These are phyloP conservation scores for Mellilla xanthometata DNA, from an alignment of 2,888 invertebrate species.

Conservation along the genomic window DNA sequence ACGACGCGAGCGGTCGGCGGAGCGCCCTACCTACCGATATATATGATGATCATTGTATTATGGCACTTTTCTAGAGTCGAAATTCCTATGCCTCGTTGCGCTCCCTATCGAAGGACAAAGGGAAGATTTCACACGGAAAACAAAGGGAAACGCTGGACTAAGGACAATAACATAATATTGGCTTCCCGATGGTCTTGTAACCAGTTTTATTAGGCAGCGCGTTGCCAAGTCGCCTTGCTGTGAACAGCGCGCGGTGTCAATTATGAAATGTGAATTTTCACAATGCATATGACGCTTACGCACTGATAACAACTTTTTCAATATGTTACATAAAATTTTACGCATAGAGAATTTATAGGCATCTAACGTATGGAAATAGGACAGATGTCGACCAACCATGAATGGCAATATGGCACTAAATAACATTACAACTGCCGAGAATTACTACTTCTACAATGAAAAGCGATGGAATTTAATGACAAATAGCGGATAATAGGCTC, in stretches of 20 bases:
- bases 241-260: conserved; percentile 60
- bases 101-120: conserved; percentile 76
- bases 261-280: conserved; percentile 64
- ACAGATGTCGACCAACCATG: conserved; percentile 43
- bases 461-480: conserved; percentile 54
- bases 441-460: conserved; percentile 33
- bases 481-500: conserved; percentile 55
- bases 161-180: conserved; percentile 56
- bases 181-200: conserved; percentile 55
- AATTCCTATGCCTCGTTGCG: conserved; percentile 72
- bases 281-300: conserved; percentile 46
- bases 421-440: conserved; percentile 32
- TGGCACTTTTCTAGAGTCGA: conserved; percentile 79
- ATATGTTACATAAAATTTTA: conserved; percentile 38
- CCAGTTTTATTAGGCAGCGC: conserved; percentile 53
- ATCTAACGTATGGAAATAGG: conserved; percentile 48
- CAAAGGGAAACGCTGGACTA: conserved; percentile 74
- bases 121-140: conserved; percentile 74
- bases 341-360: conserved; percentile 16
- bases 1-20: conserved; percentile 71
- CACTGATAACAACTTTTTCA: conserved; percentile 48
- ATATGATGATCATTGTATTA: conserved; percentile 68
- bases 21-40: conserved; percentile 67
- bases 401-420: conserved; percentile 47
- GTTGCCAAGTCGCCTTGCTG: conserved; percentile 66